Evolutionary conservation across 2,888 invertebrate species (phyloP), one percentile per base, ranked within the genome.

Genomic region (Zonitis immaculata): DNA sequence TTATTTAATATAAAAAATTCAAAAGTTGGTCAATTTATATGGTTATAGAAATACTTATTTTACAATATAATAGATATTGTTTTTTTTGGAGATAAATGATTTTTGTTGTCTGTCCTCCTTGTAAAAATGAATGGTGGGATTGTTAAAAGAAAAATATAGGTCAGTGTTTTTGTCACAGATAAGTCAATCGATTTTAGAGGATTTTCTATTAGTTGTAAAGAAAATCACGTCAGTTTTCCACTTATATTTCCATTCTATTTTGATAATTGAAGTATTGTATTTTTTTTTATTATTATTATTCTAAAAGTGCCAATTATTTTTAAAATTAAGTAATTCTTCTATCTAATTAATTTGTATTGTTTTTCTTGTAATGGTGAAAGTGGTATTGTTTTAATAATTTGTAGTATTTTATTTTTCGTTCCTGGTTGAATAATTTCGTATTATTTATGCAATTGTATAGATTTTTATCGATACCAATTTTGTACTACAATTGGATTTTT

Each of bases 361-460:
- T 39, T 39, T 11, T n/a, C n/a, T n/a, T n/a, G n/a, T n/a, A n/a
- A 5, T 9, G 9, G 52, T 52, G 52, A 52, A 52, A 52, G 52
- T 52, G 47, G 30, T 43, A 27, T 46, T 47, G 32, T 52, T 49
- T 42, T 28, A 42, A 12, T 45, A 52, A 52, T 27, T 25, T 25
- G 28, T 39, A 25, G 39, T 39, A 28, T 52, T 42, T 52, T 39
- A 20, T 39, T 39, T 26, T 6, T 5, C 1, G 39, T 39, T 35
- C 35, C 35, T 18, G 18, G 35, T 20, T 39, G 18, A n/a, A 39
- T 39, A 39, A 39, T 39, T 39, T 1, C 11, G 4, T 11, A 39
- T 44, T 44, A 48, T 44, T 48, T 52, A 52, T 35, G 51, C 42
- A 47, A 52, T 52, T 32, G 1, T 14, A 18, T 27, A 5, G 47